These are phyloP conservation scores for Xiphias gladius DNA, from an alignment of 2,113 vertebrate species.

Conservation along the genomic window DNA sequence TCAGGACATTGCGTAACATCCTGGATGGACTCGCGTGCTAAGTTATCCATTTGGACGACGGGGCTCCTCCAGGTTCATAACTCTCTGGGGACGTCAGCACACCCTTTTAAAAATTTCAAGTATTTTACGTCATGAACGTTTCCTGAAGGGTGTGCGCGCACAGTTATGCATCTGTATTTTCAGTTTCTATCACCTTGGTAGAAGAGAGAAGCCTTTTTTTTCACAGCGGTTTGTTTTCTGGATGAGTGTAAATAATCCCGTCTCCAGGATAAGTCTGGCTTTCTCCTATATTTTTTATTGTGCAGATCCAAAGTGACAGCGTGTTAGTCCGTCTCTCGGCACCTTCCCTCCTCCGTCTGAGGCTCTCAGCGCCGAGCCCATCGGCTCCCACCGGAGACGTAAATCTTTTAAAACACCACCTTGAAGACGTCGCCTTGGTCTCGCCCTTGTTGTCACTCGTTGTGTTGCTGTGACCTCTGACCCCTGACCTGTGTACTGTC, in stretches of 20 bases:
- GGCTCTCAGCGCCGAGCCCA: no score
- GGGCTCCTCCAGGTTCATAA: not conserved
- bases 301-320: no score
- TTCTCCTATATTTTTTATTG: not conserved
- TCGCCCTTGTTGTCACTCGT: not conserved
- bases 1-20: not conserved
- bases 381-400: no score
- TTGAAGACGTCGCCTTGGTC: no score
- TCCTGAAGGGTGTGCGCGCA: not conserved
- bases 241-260: no score
- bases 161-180: not conserved
- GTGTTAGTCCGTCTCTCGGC: no score
- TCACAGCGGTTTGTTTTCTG: no score
- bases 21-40: not conserved
- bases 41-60: not conserved
- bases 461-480: not conserved
- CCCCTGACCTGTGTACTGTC: not conserved
- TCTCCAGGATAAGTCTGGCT: no score
- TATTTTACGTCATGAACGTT: not conserved
- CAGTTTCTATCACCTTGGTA: not conserved
- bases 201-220: not conserved
- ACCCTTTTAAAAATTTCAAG: not conserved
- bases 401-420: no score
- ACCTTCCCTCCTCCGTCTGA: no score
- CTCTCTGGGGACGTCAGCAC: constrained; percentile 21